Base-by-base conservation (phyloP, 2,888 invertebrate genomes). In the Tetranychus piercei region DNA sequence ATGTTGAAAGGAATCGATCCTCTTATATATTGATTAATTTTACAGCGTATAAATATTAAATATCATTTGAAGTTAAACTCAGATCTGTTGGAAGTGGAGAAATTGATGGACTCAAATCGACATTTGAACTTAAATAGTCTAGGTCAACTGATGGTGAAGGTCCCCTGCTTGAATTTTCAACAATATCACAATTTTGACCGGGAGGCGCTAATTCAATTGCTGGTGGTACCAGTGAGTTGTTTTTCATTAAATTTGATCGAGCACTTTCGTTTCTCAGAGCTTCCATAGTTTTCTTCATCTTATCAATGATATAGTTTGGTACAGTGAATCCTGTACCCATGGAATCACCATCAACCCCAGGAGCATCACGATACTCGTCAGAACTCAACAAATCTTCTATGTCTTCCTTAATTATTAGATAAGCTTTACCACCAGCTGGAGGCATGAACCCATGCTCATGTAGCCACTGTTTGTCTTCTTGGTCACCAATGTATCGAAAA, bases 391-490 rank as follows among this genome's bases (percentile, higher is more conserved):
- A 83, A 80, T 90, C 89, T 82, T 87, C 86, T 72, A 90, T 89
- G 80, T 91, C 91, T 80, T 90, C 89, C 76, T 90, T 83, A 22
- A 90, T 86, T 86, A 91, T 87, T 78, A 91, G 86, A 80, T 90
- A 90, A 1, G 90, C 89, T 82, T 89, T 89, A 6, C 90, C 90
- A 1, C 90, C 89, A 75, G 89, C 88, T 55, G 89, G 88, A 76
- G 90, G 89, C 83, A 89, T 89, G 77, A 89, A 83, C 80, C 88
- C 88, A 79, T 89, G 88, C 77, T 88, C 88, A 70, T 88, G 87
- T 73, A 91, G 85, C 90, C 90, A 90, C 80, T 89, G 89, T 80
- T 90, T 73, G 80, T 91, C 91, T 77, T 89, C 88, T 74, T 88
- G 87, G 80, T 91, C 91, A 6, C 90, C 89, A 34, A 88, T 88